Evolutionary conservation across 1,140 invertebrate species (phyloP), one percentile per base, ranked within the genome.

Genomic region (Pachyrhynchus sulphureomaculatus): DNA sequence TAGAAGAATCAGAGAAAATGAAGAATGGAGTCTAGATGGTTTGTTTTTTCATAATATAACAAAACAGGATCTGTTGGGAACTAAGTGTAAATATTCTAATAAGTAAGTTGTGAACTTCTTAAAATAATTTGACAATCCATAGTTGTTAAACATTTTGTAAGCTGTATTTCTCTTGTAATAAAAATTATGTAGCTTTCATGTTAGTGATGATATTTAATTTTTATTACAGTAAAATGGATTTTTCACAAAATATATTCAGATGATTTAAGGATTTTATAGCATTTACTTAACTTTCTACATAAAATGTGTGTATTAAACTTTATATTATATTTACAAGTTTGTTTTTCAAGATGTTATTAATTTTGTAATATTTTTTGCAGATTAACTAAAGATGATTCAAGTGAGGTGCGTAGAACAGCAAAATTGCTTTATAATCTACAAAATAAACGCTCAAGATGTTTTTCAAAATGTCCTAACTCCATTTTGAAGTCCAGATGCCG

Each of bases 41-140:
- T 56, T 74, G n/a, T 54, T 45, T 33, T 74, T 74, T 67, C 66
- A 67, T 58, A 62, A 62, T 13, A 51, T 74, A 34, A 44, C 62
- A 2, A 32, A 61, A 37, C 23, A 21, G 17, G 66, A 70, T 48
- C 42, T 70, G n/a, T 58, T 70, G 32, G 68, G 67, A 39, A 36
- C 49, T 15, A 17, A 17, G 15, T 21, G 18, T 47, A 41, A 51
- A 32, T 44, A 15, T 20, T 23, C 32, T 24, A 37, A 51, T 24
- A 20, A 20, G 48, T 51, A 51, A 51, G 33, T 36, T n/a, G 12
- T 6, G 10, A n/a, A 6, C 12, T 6, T 12, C 5, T 32, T 6
- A 6, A 32, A 4, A 6, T 32, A 4, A 32, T 32, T 32, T 6
- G 12, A 12, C 12, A 32, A 6, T 6, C 5, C 12, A 4, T 32